phyloP scores from a whole-genome alignment of 2,888 invertebrate species.

The Xestia ashworthii region DNA sequence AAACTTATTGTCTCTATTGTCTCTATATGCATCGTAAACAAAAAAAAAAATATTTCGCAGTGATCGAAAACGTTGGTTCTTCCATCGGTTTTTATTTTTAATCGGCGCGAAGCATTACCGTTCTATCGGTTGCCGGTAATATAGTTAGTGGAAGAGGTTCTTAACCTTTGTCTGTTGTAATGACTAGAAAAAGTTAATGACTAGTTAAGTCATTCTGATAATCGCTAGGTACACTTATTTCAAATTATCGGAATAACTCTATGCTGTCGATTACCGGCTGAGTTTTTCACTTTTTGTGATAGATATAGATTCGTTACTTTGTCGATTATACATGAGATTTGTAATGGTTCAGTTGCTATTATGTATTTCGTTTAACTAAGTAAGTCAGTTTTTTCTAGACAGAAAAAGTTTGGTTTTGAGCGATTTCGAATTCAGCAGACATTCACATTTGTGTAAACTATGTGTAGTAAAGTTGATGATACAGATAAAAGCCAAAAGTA shows the following conservation, averaged over 20 bases:
- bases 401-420: neutral
- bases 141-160: conserved; percentile 66
- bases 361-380: neutral
- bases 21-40: neutral
- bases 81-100: conserved; percentile 24
- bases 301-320: neutral
- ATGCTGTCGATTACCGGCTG: neutral
- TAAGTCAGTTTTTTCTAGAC: neutral
- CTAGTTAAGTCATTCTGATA: conserved; percentile 63
- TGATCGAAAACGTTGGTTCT: conserved; percentile 3
- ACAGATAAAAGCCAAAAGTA: neutral
- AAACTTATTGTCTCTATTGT: neutral
- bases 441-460: neutral
- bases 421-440: neutral
- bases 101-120: conserved; percentile 67
- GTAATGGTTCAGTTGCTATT: neutral
- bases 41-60: conserved; percentile 9
- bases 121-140: conserved; percentile 47
- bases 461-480: neutral
- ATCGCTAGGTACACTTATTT: conserved; percentile 38
- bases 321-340: neutral
- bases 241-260: conserved; percentile 34
- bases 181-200: conserved; percentile 69
- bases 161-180: conserved; percentile 69
- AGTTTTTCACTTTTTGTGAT: conserved; percentile 18